Evolutionary conservation across 2,797 vertebrate species (phyloP), one percentile per base, ranked within the genome.

Genomic region (Vireo griseus): DNA sequence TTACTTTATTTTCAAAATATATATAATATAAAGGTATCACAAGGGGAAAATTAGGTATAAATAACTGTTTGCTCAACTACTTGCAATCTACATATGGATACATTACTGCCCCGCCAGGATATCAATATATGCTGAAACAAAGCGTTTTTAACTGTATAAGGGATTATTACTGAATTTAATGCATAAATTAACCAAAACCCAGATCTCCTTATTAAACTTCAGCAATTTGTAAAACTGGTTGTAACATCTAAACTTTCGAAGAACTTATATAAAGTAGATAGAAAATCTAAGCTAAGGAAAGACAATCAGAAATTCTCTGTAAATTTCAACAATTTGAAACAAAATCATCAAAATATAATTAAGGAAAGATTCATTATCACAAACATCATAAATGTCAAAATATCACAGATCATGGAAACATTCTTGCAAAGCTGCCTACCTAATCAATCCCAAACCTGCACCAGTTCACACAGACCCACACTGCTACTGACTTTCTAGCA

Each of bases 311-410:
- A 92, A 74, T 21, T 58, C 12, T 22, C 58, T 84, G 15, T 8
- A 21, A 50, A 55, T 55, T 73, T 79, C 44, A 91, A 69, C 29
- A 73, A 40, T 59, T 42, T 69, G 8, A 86, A 93, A 71, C 57
- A 80, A 85, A 80, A 4, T 5, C 7, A 47, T 40, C 24, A 77
- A 88, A 71, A 67, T 18, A 82, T 10, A 63, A 69, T 65, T 57
- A 65, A 69, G 9, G 11, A 90, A 73, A 80, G 44, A 75, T 28
- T 78, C 2, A 50, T 74, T 61, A 68, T 29, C 22, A 65, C 22
- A 71, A 87, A 78, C 28, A 65, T 35, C 25, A 48, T 45, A 59
- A 73, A 86, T 68, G 11, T 26, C 35, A 88, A 84, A 69, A 51
- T 44, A 90, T 31, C 63, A 79, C 10, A 76, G n/a, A 50, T 58